A percentile compares a stretch with the other conserved stretches of the same genome.
Evolutionary conservation across 2,797 vertebrate genomes (phyloP).

Genomic region (Poecile montanus): DNA sequence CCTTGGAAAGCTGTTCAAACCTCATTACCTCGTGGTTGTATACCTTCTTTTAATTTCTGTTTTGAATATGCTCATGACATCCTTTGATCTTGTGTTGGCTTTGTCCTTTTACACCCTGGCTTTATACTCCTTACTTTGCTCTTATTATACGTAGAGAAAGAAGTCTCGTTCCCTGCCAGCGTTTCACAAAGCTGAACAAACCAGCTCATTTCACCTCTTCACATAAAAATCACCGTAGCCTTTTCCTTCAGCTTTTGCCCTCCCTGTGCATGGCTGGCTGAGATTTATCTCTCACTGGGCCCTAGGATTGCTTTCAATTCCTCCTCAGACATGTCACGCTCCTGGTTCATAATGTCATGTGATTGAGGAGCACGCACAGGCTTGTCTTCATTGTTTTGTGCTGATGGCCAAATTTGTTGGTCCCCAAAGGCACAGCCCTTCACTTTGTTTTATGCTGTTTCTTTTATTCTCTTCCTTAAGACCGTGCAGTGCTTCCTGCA

Average conservation of each 20-base stretch:
- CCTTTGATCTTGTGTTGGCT: background rate
- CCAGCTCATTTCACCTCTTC: background rate
- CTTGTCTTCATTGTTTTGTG: constrained; percentile 24
- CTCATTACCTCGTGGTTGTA: constrained; percentile 25
- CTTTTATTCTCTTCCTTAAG: background rate
- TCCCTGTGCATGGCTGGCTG: background rate
- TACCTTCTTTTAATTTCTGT: constrained; percentile 59
- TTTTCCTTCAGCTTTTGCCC: background rate
- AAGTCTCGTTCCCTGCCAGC: background rate
- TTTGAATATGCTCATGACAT: background rate
- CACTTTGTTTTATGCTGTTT: background rate
- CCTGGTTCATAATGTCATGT: background rate
- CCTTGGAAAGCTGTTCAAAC: constrained; percentile 26
- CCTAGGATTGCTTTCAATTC: background rate
- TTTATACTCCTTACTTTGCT: background rate
- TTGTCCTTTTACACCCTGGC: background rate
- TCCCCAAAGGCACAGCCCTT: constrained; percentile 23
- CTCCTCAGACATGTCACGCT: background rate
- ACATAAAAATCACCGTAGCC: background rate
- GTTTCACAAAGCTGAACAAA: background rate
- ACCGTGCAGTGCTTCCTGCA: background rate
- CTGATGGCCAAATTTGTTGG: constrained; percentile 11
- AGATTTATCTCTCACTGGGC: constrained; percentile 8
- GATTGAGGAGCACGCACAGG: background rate
- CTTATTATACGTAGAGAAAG: background rate